Evolutionary conservation across 2,797 vertebrate species (phyloP).

Genomic region (Paedocypris micromegethes): DNA sequence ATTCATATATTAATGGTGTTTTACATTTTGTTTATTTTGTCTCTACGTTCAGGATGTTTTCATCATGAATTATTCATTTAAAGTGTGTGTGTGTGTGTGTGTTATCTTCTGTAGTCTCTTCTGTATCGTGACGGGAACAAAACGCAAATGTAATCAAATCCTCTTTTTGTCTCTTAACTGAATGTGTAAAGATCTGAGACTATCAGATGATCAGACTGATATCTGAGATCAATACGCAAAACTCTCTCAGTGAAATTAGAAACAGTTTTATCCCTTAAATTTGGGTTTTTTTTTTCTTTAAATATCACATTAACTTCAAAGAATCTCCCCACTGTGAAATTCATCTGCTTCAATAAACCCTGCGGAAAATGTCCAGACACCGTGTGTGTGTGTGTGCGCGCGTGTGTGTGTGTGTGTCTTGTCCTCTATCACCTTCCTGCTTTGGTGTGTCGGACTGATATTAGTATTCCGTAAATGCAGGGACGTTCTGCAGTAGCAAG

Average conservation of each 20-base stretch:
- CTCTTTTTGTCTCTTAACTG: slow-evolving; percentile 12
- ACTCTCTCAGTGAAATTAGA: neutral
- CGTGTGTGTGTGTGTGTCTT: neutral
- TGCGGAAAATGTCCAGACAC: slow-evolving; percentile 7
- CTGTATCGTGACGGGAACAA: slow-evolving; percentile 54
- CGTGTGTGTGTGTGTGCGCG: slow-evolving; percentile 4
- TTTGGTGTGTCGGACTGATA: slow-evolving; percentile 15
- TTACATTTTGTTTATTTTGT: no score
- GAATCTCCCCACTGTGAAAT: neutral
- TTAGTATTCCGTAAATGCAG: slow-evolving; percentile 38
- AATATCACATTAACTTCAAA: slow-evolving; percentile 5
- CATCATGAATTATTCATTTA: slow-evolving; percentile 57
- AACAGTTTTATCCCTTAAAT: neutral
- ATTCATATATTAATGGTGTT: no score
- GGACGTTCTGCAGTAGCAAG: slow-evolving; percentile 23
- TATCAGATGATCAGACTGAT: neutral
- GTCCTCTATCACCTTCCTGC: slow-evolving; percentile 9
- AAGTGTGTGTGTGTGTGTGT: no score
- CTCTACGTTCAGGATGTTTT: slow-evolving; percentile 43
- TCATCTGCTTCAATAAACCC: slow-evolving; percentile 12
- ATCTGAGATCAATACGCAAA: neutral
- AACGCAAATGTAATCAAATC: slow-evolving; percentile 40
- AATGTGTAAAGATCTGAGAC: neutral
- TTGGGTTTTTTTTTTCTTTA: no score
- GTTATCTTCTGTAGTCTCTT: slow-evolving; percentile 60